phyloP scores from a whole-genome alignment of 2,888 invertebrate genomes.

The Caenorhabditis japonica region DNA sequence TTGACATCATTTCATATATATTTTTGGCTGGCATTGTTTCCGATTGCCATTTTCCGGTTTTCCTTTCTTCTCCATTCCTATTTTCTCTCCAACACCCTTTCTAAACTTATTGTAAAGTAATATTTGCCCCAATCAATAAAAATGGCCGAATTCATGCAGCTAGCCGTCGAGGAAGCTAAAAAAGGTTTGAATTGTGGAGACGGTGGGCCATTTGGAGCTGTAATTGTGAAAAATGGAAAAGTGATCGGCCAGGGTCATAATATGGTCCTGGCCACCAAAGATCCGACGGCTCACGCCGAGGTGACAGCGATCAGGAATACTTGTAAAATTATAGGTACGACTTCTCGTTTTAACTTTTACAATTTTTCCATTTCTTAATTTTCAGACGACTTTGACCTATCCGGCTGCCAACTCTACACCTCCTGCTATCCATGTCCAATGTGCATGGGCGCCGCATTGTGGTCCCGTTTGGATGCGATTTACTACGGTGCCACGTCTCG shows the following conservation, averaged over 20 bases:
- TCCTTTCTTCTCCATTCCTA: neutral
- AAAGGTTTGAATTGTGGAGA: slow-evolving; percentile 61
- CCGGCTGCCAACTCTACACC: slow-evolving; percentile 72
- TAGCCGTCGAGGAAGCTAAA: slow-evolving; percentile 67
- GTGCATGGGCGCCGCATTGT: slow-evolving; percentile 73
- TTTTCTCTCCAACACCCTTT: neutral
- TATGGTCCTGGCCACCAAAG: slow-evolving; percentile 66
- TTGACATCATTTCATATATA: too few species aligned
- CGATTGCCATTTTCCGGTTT: slow-evolving; percentile 10
- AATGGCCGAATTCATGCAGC: slow-evolving; percentile 57
- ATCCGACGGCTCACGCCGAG: slow-evolving; percentile 74
- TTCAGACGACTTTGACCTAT: slow-evolving; percentile 48
- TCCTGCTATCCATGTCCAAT: slow-evolving; percentile 75
- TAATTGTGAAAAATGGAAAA: slow-evolving; percentile 69
- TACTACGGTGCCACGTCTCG: slow-evolving; percentile 70
- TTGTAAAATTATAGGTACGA: slow-evolving; percentile 54
- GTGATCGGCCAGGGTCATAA: slow-evolving; percentile 68
- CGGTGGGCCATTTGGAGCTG: slow-evolving; percentile 74
- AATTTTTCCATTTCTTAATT: too few species aligned
- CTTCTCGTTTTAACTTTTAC: too few species aligned
- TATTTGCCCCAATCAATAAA: neutral
- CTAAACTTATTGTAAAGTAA: neutral
- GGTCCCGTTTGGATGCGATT: slow-evolving; percentile 69
- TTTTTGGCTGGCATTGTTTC: slow-evolving; percentile 1
- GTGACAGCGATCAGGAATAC: slow-evolving; percentile 70